phyloP scores from a whole-genome alignment of 2,797 vertebrate genomes.

The Phaenicophaeus curvirostris region DNA sequence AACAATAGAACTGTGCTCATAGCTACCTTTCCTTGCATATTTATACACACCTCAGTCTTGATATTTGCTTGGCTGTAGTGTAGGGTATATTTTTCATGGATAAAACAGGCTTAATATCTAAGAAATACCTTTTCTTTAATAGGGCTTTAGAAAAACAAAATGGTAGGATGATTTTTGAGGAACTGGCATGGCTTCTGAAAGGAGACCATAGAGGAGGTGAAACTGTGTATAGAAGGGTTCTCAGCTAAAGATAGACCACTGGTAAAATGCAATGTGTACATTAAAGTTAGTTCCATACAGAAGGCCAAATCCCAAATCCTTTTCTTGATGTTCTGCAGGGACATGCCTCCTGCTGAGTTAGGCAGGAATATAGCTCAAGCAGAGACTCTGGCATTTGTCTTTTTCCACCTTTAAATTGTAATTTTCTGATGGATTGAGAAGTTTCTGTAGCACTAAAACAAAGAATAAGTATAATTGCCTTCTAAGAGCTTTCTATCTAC shows the following conservation, averaged over 20 bases:
- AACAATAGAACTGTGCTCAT: neutral
- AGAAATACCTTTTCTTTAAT: neutral
- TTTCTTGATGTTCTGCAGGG: neutral
- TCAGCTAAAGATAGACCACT: neutral
- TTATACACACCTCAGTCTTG: neutral
- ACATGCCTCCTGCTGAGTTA: neutral
- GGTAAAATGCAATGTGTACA: neutral
- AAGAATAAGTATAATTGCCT: neutral
- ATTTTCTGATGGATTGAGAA: slow-evolving; percentile 3
- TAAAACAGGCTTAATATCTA: neutral
- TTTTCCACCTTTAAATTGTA: neutral
- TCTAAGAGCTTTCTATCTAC: neutral
- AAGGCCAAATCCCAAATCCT: neutral
- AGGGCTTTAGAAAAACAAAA: neutral
- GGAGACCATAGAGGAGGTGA: neutral
- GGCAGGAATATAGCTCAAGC: neutral
- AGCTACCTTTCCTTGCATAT: neutral
- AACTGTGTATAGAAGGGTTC: neutral
- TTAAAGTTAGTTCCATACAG: neutral
- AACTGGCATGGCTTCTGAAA: neutral
- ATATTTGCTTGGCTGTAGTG: neutral
- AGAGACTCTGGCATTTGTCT: neutral
- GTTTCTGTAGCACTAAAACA: neutral
- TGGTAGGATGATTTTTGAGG: neutral
- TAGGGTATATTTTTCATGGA: neutral